phyloP scores from a whole-genome alignment of 2,113 vertebrate genomes.

The Sylvietta virens region DNA sequence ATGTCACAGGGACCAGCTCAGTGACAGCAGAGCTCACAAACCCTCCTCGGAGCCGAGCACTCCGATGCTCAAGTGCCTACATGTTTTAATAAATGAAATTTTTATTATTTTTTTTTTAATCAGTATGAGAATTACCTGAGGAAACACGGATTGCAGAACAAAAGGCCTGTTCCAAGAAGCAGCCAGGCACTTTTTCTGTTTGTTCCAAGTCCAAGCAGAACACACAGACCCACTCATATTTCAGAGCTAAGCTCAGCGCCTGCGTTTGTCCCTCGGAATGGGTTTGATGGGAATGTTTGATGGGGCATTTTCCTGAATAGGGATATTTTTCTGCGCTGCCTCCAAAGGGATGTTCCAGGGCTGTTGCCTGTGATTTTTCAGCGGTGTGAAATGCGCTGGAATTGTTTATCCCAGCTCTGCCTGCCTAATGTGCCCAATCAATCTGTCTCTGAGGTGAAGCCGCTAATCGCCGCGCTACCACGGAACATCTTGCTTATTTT shows the following conservation, averaged over 20 bases:
- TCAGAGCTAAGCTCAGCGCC: background rate
- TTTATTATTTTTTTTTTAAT: background rate
- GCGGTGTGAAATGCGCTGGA: background rate
- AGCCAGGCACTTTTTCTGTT: background rate
- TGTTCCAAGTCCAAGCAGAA: background rate
- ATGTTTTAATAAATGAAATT: background rate
- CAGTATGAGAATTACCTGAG: background rate
- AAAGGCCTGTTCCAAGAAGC: background rate
- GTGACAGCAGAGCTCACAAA: background rate
- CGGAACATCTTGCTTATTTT: conserved; percentile 26
- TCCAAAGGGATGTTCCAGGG: background rate
- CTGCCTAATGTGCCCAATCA: conserved; percentile 18
- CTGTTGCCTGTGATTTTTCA: conserved; percentile 16
- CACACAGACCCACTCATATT: background rate
- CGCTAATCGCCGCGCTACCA: background rate
- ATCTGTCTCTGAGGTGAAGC: conserved; percentile 4
- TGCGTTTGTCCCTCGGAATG: background rate
- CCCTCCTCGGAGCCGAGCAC: accelerated
- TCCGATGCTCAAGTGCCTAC: accelerated
- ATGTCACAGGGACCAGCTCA: background rate
- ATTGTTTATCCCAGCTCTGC: background rate
- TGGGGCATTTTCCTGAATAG: background rate
- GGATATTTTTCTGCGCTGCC: background rate
- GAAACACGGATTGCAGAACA: background rate
- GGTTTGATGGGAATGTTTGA: background rate